Percentiles rank a stretch among this genome's conserved stretches.
Evolutionary conservation across 2,888 invertebrate species (phyloP).

Genomic region (Trichogramma evanescens): DNA sequence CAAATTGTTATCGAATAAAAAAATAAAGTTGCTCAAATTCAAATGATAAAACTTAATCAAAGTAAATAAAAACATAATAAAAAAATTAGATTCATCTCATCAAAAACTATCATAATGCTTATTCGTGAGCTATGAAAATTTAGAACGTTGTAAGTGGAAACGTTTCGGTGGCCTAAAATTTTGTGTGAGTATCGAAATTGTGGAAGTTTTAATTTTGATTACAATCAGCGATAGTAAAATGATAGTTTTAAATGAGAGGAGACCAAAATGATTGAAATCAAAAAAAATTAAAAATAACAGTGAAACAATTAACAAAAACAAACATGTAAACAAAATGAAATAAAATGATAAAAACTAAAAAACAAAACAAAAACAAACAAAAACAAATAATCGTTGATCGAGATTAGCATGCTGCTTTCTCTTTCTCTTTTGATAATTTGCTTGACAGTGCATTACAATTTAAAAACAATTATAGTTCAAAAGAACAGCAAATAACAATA

Average conservation of each 20-base stretch:
- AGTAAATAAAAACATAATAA: slow-evolving; percentile 4
- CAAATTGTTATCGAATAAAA: slow-evolving; percentile 24
- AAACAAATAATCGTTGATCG: background rate
- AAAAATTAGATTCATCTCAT: slow-evolving; percentile 13
- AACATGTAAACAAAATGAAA: slow-evolving; percentile 11
- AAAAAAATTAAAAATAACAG: slow-evolving; percentile 7
- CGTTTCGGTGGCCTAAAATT: slow-evolving; percentile 1
- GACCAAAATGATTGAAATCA: slow-evolving; percentile 9
- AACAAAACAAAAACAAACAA: slow-evolving; percentile 6
- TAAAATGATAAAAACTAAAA: slow-evolving; percentile 4
- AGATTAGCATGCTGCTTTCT: background rate
- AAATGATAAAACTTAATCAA: slow-evolving; percentile 13
- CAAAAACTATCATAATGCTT: slow-evolving; percentile 16
- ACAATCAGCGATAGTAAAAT: background rate
- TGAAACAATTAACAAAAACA: slow-evolving; percentile 9
- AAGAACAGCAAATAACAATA: slow-evolving; percentile 18
- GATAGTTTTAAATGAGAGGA: slow-evolving; percentile 12
- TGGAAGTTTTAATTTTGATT: background rate
- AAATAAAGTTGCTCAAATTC: slow-evolving; percentile 16
- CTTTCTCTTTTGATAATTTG: background rate
- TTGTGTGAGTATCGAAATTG: slow-evolving; percentile 5
- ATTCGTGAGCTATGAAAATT: background rate
- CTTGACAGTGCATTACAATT: slow-evolving; percentile 15
- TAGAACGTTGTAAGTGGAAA: slow-evolving; percentile 3
- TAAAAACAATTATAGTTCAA: slow-evolving; percentile 15